Conservation (phyloP, 1,140 invertebrate genomes). For the Neodiprion lecontei region DNA sequence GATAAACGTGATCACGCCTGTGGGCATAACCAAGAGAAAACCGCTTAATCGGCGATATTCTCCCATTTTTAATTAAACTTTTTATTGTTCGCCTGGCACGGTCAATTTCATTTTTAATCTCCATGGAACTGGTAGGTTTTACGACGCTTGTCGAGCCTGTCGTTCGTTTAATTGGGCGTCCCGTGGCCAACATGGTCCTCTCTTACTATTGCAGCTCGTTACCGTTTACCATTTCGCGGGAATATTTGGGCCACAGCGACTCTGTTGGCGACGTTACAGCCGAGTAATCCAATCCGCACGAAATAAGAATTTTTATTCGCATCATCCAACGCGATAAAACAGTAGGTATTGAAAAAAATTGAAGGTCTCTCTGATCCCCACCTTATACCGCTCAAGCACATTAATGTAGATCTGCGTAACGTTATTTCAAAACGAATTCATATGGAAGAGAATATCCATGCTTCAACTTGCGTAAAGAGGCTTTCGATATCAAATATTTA, state of each 20-base stretch:
- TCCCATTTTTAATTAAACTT: not conserved
- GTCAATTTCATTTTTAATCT: slow-evolving; percentile 6
- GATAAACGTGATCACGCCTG: not conserved
- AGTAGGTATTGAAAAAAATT: too few species aligned
- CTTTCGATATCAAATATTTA: too few species aligned
- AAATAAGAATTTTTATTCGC: too few species aligned
- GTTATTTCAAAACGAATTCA: too few species aligned
- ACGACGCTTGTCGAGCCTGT: not conserved
- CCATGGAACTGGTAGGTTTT: not conserved
- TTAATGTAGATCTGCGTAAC: too few species aligned
- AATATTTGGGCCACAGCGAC: not conserved
- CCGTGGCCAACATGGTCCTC: not conserved
- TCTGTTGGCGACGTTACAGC: too few species aligned
- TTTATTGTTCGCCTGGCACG: not conserved
- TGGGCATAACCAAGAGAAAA: not conserved
- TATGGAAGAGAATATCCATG: too few species aligned
- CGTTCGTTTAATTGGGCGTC: not conserved
- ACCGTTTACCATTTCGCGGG: not conserved
- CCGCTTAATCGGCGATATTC: not conserved
- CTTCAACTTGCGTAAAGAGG: too few species aligned
- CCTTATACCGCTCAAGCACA: too few species aligned
- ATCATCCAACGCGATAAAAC: too few species aligned
- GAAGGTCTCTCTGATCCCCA: too few species aligned
- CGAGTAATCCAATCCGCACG: too few species aligned
- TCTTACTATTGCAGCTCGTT: not conserved